Conservation (phyloP, 2,888 invertebrate genomes). For the Thymelicus sylvestris region DNA sequence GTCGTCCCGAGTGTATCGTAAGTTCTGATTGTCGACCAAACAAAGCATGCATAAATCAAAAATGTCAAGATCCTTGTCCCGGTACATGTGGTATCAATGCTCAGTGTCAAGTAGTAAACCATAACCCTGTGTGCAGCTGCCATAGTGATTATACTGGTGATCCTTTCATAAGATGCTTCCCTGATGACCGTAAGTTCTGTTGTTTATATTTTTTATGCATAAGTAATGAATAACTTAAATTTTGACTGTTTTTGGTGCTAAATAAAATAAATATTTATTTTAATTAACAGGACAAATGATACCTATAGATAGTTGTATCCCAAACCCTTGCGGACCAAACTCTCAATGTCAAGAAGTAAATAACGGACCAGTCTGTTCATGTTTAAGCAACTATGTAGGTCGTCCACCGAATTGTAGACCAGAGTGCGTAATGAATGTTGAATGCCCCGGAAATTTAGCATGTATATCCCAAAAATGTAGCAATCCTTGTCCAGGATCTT, state of each 20-base stretch:
- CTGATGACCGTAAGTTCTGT: constrained; percentile 85
- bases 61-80: constrained; percentile 91
- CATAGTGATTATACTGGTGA: constrained; percentile 88
- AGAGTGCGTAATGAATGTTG: constrained; percentile 89
- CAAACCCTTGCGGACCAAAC: constrained; percentile 91
- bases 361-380: constrained; percentile 89
- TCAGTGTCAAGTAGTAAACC: constrained; percentile 91
- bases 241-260: neutral
- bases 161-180: constrained; percentile 89
- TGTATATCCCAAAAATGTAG: constrained; percentile 90
- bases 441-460: constrained; percentile 89
- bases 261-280: constrained; percentile 41
- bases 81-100: constrained; percentile 91
- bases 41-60: constrained; percentile 90
- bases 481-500: constrained; percentile 90
- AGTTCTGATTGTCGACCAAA: constrained; percentile 91
- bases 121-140: constrained; percentile 92
- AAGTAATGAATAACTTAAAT: neutral
- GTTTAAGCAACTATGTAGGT: constrained; percentile 89
- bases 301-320: constrained; percentile 86
- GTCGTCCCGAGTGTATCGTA: constrained; percentile 91
- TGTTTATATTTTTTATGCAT: constrained; percentile 30
- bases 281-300: constrained; percentile 68
- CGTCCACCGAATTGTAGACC: constrained; percentile 92
- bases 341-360: constrained; percentile 89